These are phyloP conservation scores for Silurus meridionalis DNA, from an alignment of 2,113 vertebrate genomes.

Conservation along the genomic window DNA sequence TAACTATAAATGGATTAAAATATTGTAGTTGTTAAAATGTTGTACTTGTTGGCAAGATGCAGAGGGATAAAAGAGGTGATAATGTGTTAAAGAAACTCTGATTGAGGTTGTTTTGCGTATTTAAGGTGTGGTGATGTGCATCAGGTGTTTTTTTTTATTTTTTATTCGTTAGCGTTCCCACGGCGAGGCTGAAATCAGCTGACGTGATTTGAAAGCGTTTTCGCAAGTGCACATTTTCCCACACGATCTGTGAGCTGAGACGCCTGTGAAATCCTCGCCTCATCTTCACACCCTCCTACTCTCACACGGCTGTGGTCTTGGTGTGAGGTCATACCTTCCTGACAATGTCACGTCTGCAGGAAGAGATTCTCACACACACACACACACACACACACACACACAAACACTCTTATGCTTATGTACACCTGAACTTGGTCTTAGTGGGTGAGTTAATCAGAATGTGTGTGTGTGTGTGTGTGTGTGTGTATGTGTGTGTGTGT, in stretches of 20 bases:
- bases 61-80: background rate
- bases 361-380: constrained; percentile 3
- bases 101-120: background rate
- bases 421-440: background rate
- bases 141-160: background rate
- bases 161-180: background rate
- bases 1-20: background rate
- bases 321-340: constrained; percentile 33
- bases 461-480: background rate
- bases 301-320: constrained; percentile 26
- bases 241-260: constrained; percentile 4
- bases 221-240: constrained; percentile 7
- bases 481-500: background rate
- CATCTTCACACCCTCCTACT: constrained; percentile 33
- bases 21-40: background rate
- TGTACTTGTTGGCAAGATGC: background rate
- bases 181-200: background rate
- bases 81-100: background rate
- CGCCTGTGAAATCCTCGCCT: constrained; percentile 16
- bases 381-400: background rate
- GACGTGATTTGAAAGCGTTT: constrained; percentile 24
- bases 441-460: background rate
- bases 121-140: background rate
- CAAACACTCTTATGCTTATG: background rate
- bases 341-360: constrained; percentile 31